phyloP scores from a whole-genome alignment of 2,888 invertebrate genomes.

The Drosophila niveifrons region DNA sequence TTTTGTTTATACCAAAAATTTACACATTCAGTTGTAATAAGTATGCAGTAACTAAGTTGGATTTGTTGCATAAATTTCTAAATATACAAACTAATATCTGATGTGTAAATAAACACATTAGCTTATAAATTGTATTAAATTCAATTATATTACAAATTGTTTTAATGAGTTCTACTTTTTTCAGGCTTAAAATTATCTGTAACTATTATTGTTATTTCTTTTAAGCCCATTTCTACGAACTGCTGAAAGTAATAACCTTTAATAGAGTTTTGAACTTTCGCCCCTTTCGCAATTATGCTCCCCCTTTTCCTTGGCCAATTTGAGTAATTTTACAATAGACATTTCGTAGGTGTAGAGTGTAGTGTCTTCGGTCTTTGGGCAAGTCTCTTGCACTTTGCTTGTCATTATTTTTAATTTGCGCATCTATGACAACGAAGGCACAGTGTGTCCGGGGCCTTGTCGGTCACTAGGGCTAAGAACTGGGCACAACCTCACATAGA shows the following conservation, averaged over 20 bases:
- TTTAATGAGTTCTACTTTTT: too few relatives aligned
- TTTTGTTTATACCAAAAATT: background rate
- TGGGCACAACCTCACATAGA: background rate
- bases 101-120: too few relatives aligned
- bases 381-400: conserved; percentile 16
- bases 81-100: too few relatives aligned
- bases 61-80: too few relatives aligned
- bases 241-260: background rate
- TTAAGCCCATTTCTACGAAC: background rate
- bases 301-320: conserved; percentile 12
- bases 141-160: too few relatives aligned
- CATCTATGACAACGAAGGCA: conserved; percentile 59
- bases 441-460: conserved; percentile 10
- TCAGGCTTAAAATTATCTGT: too few relatives aligned
- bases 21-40: background rate
- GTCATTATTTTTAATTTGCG: conserved; percentile 73
- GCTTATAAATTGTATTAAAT: too few relatives aligned
- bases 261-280: background rate
- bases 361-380: background rate
- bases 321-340: background rate
- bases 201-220: background rate
- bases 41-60: too few relatives aligned
- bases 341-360: conserved; percentile 8
- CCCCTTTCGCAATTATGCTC: background rate
- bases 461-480: conserved; percentile 14